Evolutionary conservation across 2,113 vertebrate species (phyloP).

Genomic region (Leucopsar rothschildi): DNA sequence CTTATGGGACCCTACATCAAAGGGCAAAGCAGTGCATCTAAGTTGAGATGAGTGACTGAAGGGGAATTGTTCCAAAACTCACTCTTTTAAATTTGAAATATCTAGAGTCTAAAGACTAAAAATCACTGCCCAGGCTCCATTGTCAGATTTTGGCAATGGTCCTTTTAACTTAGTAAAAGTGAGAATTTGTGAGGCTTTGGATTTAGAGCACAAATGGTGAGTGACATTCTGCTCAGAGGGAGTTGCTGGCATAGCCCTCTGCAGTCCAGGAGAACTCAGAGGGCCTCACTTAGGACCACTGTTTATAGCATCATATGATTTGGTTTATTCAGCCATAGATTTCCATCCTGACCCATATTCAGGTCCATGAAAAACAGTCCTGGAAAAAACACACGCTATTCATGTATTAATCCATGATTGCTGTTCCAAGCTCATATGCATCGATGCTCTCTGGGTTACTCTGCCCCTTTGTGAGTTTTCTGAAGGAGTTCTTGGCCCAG

Average conservation of each 20-base stretch:
- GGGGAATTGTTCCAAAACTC: not conserved
- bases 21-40: not conserved
- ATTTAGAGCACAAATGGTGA: not conserved
- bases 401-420: not conserved
- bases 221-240: not conserved
- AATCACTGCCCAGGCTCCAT: not conserved
- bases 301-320: not conserved
- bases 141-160: not conserved
- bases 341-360: not conserved
- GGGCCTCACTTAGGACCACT: not conserved
- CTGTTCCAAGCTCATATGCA: not conserved
- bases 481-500: not conserved
- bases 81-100: not conserved
- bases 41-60: not conserved
- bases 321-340: not conserved
- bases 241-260: not conserved
- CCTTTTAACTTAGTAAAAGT: not conserved
- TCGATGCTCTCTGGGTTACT: not conserved
- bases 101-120: not conserved
- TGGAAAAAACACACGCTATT: not conserved
- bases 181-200: not conserved
- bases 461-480: not conserved
- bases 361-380: not conserved
- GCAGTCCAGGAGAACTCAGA: not conserved
- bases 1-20: not conserved